Evolutionary conservation across 2,113 vertebrate genomes (phyloP), one percentile per base, ranked within the genome.

Genomic region (Carassius gibelio): DNA sequence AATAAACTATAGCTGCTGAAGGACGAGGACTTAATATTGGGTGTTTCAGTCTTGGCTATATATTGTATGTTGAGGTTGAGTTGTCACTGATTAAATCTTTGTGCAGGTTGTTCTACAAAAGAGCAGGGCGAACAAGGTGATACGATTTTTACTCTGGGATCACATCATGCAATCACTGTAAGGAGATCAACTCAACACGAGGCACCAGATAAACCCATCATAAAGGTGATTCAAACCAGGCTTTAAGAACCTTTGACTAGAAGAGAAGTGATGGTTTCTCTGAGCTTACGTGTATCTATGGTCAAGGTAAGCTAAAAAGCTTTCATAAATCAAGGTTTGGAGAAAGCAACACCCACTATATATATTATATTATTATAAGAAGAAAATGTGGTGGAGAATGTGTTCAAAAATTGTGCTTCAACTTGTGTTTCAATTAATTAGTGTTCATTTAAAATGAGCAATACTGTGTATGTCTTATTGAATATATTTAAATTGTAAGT

Each of bases 111-210:
- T 34, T 78, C 62, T 52, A 87, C 84, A 86, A 84, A 87, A 87
- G 81, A 81, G 55, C 48, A 30, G n/a, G n/a, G 79, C 64, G 77
- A 69, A 79, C 45, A 13, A 52, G 81, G 80, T 66, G 88, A 87
- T 86, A 82, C 52, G 88, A 87, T 38, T 86, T 84, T 85, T 71
- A 77, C 80, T 84, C 82, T 52, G 84, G 55, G 81, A 84, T 89
- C 19, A 48, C 78, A 85, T 80, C 85, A 68, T 10, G 62, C 83
- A 86, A 84, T 86, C 86, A 81, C 88, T 84, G 84, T 81, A 81
- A 84, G 86, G 61, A 87, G 88, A 87, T 86, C 86, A 86, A 84
- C 75, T 82, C 81, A 87, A 84, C 76, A 57, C 23, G 15, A 79
- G 76, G 15, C 38, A 74, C 69, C 77, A 57, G 88, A 89, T 87